Evolutionary conservation across 2,888 invertebrate genomes (phyloP).

Genomic region (Drosophila austrosaltans): DNA sequence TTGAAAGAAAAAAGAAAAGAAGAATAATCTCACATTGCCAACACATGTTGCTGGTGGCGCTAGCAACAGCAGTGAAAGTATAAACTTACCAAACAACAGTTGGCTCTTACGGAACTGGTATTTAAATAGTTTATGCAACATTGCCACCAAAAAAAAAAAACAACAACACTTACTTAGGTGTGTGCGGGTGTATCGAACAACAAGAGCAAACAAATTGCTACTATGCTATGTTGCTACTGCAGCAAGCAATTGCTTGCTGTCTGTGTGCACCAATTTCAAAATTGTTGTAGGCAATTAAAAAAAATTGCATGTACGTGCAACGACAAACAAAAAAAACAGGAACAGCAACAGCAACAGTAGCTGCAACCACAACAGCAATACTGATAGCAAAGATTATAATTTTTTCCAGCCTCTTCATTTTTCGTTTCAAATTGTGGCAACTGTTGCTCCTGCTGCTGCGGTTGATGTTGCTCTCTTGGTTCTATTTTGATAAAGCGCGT

Average conservation of each 20-base stretch:
- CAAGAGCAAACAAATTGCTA: conserved; percentile 18
- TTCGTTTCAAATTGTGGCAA: conserved; percentile 37
- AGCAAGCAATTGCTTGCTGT: conserved; percentile 12
- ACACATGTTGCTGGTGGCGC: conserved; percentile 68
- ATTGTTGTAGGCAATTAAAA: conserved; percentile 79
- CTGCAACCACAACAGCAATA: conserved; percentile 23
- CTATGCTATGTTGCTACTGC: conserved; percentile 16
- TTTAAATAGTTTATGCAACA: conserved; percentile 40
- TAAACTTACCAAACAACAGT: conserved; percentile 55
- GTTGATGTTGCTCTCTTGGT: conserved; percentile 6
- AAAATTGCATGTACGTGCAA: conserved; percentile 79
- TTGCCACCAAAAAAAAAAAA: conserved; percentile 19
- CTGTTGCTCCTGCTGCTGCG: conserved; percentile 29
- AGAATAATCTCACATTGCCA: conserved; percentile 35
- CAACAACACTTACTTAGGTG: not conserved
- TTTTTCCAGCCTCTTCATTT: conserved; percentile 53
- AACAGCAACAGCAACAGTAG: conserved; percentile 16
- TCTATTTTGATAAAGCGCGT: conserved; percentile 76
- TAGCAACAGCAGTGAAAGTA: conserved; percentile 70
- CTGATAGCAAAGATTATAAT: conserved; percentile 76
- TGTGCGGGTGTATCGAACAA: conserved; percentile 19
- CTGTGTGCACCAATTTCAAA: conserved; percentile 63
- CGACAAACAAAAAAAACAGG: conserved; percentile 36
- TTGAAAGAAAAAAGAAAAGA: conserved; percentile 30
- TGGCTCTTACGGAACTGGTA: conserved; percentile 37